These are phyloP conservation scores for Bothrops jararaca DNA, from an alignment of 2,113 vertebrate species.

Conservation along the genomic window DNA sequence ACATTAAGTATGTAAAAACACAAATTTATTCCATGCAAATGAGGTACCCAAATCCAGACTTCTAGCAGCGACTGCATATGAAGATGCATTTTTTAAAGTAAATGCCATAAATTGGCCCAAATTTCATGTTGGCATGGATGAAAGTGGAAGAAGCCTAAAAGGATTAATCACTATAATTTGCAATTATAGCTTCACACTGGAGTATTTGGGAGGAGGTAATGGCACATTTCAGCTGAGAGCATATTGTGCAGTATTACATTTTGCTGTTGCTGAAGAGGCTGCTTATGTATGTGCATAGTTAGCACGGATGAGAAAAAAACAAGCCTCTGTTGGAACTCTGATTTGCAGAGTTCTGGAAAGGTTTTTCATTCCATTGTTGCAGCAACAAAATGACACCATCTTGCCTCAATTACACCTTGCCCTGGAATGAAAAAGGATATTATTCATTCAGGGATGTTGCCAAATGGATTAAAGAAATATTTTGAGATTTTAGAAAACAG, in stretches of 20 bases:
- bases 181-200: background rate
- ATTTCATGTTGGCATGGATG: background rate
- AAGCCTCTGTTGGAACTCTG: background rate
- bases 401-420: background rate
- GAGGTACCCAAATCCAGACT: background rate
- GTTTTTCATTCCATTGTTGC: background rate
- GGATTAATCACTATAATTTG: background rate
- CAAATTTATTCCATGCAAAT: conserved; percentile 49
- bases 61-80: conserved; percentile 18
- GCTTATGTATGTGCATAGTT: background rate
- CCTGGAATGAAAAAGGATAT: background rate
- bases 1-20: conserved; percentile 46
- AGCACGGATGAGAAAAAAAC: background rate
- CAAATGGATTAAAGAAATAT: background rate
- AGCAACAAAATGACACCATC: background rate
- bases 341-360: background rate
- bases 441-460: background rate
- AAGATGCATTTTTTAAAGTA: background rate
- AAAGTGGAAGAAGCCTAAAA: background rate
- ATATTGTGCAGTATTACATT: background rate
- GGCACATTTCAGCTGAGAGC: background rate
- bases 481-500: background rate
- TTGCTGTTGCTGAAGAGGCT: background rate
- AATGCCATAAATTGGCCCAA: conserved; percentile 11
- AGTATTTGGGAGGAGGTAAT: background rate